These are phyloP conservation scores for Colletes collaris DNA, from an alignment of 2,888 invertebrate species.

Conservation along the genomic window DNA sequence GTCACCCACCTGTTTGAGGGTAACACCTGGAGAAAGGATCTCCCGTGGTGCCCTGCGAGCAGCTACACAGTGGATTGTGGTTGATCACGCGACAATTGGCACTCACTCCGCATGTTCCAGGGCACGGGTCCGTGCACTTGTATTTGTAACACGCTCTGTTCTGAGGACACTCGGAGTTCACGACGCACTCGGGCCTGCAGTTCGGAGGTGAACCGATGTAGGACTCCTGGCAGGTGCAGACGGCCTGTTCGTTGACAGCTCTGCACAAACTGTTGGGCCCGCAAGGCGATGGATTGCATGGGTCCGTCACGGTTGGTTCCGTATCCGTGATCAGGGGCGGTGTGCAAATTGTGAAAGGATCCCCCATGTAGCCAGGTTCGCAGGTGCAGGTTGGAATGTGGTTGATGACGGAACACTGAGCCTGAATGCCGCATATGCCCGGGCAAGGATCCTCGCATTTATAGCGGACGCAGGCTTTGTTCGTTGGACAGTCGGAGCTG, in stretches of 20 bases:
- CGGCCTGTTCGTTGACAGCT: slow-evolving; percentile 88
- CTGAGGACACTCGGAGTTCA: slow-evolving; percentile 91
- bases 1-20: slow-evolving; percentile 81
- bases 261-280: slow-evolving; percentile 92
- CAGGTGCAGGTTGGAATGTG: slow-evolving; percentile 95
- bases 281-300: slow-evolving; percentile 91
- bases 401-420: slow-evolving; percentile 92
- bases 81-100: slow-evolving; percentile 91
- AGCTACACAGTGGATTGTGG: slow-evolving; percentile 93
- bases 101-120: slow-evolving; percentile 91
- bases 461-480: slow-evolving; percentile 92
- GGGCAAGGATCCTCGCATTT: slow-evolving; percentile 95
- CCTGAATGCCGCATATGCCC: slow-evolving; percentile 92
- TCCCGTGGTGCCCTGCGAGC: slow-evolving; percentile 89
- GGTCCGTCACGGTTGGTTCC: slow-evolving; percentile 82
- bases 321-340: slow-evolving; percentile 64
- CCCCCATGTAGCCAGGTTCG: slow-evolving; percentile 88
- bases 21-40: slow-evolving; percentile 92
- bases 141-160: slow-evolving; percentile 92
- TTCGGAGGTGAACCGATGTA: slow-evolving; percentile 92
- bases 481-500: slow-evolving; percentile 92
- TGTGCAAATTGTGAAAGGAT: slow-evolving; percentile 87
- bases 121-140: slow-evolving; percentile 92
- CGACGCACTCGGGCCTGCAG: slow-evolving; percentile 92
- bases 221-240: slow-evolving; percentile 90